Base-by-base conservation (phyloP, 2,113 vertebrate species). In the Scatophagus argus region DNA sequence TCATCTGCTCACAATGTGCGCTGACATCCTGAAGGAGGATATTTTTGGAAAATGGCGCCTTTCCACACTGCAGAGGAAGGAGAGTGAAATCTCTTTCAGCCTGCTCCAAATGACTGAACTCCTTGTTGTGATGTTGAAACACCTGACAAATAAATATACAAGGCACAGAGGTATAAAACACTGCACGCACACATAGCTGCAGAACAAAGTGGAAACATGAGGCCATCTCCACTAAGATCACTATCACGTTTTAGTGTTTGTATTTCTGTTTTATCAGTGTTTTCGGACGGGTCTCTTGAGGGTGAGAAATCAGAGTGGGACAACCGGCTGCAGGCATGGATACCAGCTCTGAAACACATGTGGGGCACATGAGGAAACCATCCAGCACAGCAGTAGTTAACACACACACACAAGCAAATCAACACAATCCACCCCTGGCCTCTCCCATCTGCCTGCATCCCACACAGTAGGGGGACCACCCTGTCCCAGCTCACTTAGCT, bases 361-460 rank as follows among this genome's bases (percentile, higher is more conserved):
- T 43, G 41, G 41, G 29, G 47, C 76, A 67, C 88, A 89, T 77
- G 81, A 87, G 90, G 87, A 90, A 89, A 65, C 73, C 74, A 90
- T 89, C 76, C 71, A 38, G 41, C 61, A 14, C 70, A 63, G 71
- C 86, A 77, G 66, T 74, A 8, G 86, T 83, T 90, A 88, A 85
- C 59, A 47, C 76, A 36, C n/a, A 85, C 59, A 47, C 76, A 36
- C n/a, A 56, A 80, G 72, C 69, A 76, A 74, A 87, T 77, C 36
- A 74, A 59, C 55, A n/a, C 65, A 29, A 2, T 71, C 14, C 79
- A 55, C 44, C 62, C 6, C 11, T 32, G 62, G 68, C 81, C 74
- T 81, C 67, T 63, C 70, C 65, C 65, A 71, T 63, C 27, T 52
- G 16, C 54, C 34, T 63, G 47, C 23, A 23, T 74, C 81, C 76